Base-by-base conservation (phyloP, 2,888 invertebrate genomes). In the Drosophila anomelani region DNA sequence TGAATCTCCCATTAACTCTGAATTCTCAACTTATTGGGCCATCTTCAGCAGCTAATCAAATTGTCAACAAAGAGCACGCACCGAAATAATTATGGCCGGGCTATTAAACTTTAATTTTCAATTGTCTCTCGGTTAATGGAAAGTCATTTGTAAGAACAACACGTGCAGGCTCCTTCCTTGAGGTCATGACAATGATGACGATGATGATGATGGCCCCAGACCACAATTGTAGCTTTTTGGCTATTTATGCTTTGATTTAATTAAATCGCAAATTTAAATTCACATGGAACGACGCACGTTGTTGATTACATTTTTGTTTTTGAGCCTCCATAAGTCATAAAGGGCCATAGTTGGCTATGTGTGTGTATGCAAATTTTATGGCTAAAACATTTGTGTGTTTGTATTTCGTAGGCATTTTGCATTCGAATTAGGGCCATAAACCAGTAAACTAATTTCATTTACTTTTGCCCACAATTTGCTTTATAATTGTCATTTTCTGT, bases 191-290 rank as follows among this genome's bases (percentile, higher is more conserved):
- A 8, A 54, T 46, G 46, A 2, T 7, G 26, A 46, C 4, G 41
- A 34, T 36, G 12, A 13, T 36, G 13, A 17, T 36, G 26, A 12
- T 15, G n/a, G 5, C 20, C 29, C 43, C 41, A 13, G 23, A 67
- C 44, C 47, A n/a, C 43, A 63, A 36, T 55, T 49, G 9, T 49
- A 34, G 47, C n/a, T 54, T 62, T 58, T 60, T 46, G 61, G 54
- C 46, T 76, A 82, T 85, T 74, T 70, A 66, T 80, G 80, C 62
- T 76, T 71, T 72, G 76, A 75, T 80, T 84, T 80, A 88, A 84
- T 88, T 81, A 75, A 79, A 78, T 69, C 76, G 56, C 39, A 81
- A 78, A 85, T 81, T 79, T 70, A 73, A 69, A 67, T 75, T 75
- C 49, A 43, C 57, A 39, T 73, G 36, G 34, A 66, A 26, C 53